Evolutionary conservation across 23 tunicate genomes (phyloP).

Genomic region (Aplidium turbinatum): DNA sequence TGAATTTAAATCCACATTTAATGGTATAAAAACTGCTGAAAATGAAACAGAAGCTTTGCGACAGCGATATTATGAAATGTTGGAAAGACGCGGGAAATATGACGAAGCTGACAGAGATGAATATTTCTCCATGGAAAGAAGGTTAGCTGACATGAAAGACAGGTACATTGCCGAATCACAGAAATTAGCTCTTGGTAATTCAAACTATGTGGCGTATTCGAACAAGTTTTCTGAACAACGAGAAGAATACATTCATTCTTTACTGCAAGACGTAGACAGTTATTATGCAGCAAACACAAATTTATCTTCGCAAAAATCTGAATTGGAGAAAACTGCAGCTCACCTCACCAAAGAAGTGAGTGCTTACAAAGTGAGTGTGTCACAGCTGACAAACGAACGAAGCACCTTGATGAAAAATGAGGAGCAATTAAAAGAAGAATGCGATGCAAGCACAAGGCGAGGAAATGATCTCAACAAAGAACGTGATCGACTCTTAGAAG

Average conservation of each 20-base stretch:
- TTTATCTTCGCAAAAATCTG: constrained; percentile 4
- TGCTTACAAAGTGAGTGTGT: constrained; percentile 9
- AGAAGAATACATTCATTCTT: constrained; percentile 49
- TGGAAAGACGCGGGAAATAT: constrained; percentile 35
- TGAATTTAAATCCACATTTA: constrained; percentile 49
- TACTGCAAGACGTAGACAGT: constrained; percentile 55
- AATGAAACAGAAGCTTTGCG: constrained; percentile 62
- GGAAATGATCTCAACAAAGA: constrained; percentile 13
- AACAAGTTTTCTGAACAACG: constrained; percentile 42
- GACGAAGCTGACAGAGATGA: constrained; percentile 67
- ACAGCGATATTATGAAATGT: constrained; percentile 73
- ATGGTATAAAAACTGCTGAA: constrained; percentile 47
- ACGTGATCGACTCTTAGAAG: constrained; percentile 15
- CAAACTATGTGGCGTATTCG: constrained; percentile 58
- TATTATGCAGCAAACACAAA: constrained; percentile 34
- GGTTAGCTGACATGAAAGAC: constrained; percentile 52
- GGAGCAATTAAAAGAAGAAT: constrained; percentile 10
- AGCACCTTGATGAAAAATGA: constrained; percentile 3
- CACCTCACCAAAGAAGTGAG: constrained; percentile 5
- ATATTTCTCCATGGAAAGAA: constrained; percentile 55
- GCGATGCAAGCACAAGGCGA: constrained; percentile 20
- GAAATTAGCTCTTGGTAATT: constrained; percentile 62
- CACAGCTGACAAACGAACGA: constrained; percentile 33
- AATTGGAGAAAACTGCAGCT: neutral
- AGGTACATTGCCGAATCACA: constrained; percentile 60